These are phyloP conservation scores for Cetoscarus ocellatus DNA, from an alignment of 2,797 vertebrate genomes.

Conservation along the genomic window DNA sequence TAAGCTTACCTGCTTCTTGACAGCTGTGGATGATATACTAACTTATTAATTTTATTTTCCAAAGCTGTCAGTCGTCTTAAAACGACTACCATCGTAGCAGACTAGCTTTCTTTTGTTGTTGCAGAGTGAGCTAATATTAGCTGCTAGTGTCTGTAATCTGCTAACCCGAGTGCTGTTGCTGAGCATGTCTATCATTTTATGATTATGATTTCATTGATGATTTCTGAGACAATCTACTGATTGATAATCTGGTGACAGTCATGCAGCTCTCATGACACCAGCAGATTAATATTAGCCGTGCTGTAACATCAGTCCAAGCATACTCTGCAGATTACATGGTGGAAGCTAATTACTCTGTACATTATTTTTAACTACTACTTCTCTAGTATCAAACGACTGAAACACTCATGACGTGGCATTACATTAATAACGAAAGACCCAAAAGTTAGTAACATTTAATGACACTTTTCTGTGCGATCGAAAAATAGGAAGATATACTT, in stretches of 20 bases:
- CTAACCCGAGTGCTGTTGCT: conserved; percentile 2
- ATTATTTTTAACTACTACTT: too few species aligned
- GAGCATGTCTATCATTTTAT: too few species aligned
- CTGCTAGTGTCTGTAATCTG: conserved; percentile 19
- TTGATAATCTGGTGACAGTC: not conserved
- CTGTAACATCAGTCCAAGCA: not conserved
- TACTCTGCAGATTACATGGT: too few species aligned
- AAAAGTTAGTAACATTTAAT: too few species aligned
- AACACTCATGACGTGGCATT: too few species aligned
- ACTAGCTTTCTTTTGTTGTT: conserved; percentile 1
- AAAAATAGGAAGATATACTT: too few species aligned
- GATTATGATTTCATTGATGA: too few species aligned
- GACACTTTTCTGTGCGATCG: too few species aligned
- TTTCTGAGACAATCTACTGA: too few species aligned
- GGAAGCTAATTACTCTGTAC: too few species aligned
- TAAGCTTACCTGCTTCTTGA: fast-evolving
- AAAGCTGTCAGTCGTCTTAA: not conserved
- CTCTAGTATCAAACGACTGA: too few species aligned
- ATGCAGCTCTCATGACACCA: not conserved
- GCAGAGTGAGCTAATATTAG: conserved; percentile 27
- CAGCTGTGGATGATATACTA: not conserved
- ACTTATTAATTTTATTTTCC: not conserved
- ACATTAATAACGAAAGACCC: too few species aligned
- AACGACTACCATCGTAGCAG: not conserved
- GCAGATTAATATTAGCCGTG: not conserved